Conservation (phyloP, 2,888 invertebrate species). For the Aphidoletes aphidimyza region DNA sequence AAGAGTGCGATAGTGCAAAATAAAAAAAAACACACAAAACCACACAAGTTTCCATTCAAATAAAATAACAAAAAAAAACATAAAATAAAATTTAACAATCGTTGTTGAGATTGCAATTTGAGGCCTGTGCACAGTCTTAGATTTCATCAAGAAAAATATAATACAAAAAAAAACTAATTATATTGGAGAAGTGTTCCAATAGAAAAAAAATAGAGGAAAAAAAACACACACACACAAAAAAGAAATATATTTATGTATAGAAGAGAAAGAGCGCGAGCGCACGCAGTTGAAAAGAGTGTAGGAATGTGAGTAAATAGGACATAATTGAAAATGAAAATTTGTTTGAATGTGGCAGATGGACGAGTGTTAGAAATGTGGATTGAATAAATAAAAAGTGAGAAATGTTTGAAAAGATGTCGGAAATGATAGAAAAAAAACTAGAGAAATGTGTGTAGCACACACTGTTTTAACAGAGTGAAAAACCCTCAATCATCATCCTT, state of each 20-base stretch:
- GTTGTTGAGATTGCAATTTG: constrained; percentile 37
- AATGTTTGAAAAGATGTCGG: too few relatives aligned
- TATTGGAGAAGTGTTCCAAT: neutral
- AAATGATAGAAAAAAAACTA: too few relatives aligned
- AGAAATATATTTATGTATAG: constrained; percentile 21
- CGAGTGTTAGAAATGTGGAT: too few relatives aligned
- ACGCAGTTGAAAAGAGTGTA: neutral
- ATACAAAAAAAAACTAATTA: too few relatives aligned
- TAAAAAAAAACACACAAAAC: neutral
- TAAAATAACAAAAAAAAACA: neutral
- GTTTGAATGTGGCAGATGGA: too few relatives aligned
- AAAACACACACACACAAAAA: neutral
- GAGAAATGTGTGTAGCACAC: too few relatives aligned
- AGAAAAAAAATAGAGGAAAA: too few relatives aligned
- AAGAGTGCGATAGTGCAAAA: constrained; percentile 5
- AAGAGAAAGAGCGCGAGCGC: neutral
- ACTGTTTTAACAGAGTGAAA: too few relatives aligned
- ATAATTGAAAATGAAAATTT: neutral
- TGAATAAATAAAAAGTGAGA: too few relatives aligned
- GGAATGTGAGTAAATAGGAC: neutral
- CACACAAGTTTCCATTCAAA: constrained; percentile 5
- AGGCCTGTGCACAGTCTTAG: constrained; percentile 17
- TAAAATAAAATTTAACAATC: neutral
- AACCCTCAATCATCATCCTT: too few relatives aligned
- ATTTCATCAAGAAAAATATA: neutral